These are phyloP conservation scores for Halesus radiatus DNA, from an alignment of 1,140 invertebrate species.

Conservation along the genomic window DNA sequence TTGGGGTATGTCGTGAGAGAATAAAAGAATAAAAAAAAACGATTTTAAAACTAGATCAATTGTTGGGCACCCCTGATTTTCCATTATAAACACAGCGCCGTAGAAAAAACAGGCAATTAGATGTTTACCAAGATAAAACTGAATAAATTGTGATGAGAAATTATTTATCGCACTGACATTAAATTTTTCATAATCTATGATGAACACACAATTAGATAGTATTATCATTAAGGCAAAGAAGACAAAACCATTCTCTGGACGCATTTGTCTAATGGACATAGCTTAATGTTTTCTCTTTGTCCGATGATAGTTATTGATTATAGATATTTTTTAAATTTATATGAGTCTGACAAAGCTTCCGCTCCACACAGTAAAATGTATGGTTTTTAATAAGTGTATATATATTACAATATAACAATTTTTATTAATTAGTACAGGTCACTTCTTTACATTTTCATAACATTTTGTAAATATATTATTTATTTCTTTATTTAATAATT, in stretches of 20 bases:
- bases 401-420: too few species aligned
- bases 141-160: slow-evolving; percentile 37
- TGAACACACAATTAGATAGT: too few species aligned
- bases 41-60: neutral
- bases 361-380: neutral
- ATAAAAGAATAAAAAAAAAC: too few species aligned
- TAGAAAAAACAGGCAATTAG: slow-evolving; percentile 12
- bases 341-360: neutral
- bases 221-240: too few species aligned
- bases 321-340: neutral
- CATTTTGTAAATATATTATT: too few species aligned
- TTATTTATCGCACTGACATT: slow-evolving; percentile 34
- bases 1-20: too few species aligned
- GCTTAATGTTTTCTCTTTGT: neutral
- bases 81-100: slow-evolving; percentile 6
- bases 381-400: too few species aligned
- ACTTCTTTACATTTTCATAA: too few species aligned
- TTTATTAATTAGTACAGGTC: too few species aligned
- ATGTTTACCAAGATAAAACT: slow-evolving; percentile 15
- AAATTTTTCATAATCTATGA: slow-evolving; percentile 6
- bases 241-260: neutral
- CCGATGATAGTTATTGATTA: neutral
- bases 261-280: neutral
- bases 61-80: neutral
- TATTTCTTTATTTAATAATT: too few species aligned